Percentiles rank a stretch among this genome's conserved stretches.
Evolutionary conservation across 2,888 invertebrate genomes (phyloP).

Genomic region (Drosophila macrospina): DNA sequence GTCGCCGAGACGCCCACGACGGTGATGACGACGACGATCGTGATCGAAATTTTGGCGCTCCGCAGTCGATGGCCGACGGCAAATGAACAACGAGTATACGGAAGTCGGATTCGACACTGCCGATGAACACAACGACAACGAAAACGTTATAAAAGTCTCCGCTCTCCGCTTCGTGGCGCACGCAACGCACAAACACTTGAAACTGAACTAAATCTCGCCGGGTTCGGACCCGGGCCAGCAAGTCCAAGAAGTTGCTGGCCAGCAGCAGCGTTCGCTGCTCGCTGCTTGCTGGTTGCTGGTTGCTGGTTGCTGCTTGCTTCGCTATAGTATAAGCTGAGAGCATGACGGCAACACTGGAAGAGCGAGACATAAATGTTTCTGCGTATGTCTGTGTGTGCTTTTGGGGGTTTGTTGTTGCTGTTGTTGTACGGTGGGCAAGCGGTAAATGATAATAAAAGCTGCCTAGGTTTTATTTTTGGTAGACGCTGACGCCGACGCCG

Average conservation of each 20-base stretch:
- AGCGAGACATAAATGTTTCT: constrained; percentile 61
- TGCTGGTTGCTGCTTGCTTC: constrained; percentile 33
- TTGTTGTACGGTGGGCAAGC: constrained; percentile 66
- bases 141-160: constrained; percentile 61
- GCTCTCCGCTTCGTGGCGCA: constrained; percentile 81
- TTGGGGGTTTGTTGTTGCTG: constrained; percentile 49
- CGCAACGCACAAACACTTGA: constrained; percentile 85
- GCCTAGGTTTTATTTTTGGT: constrained; percentile 59
- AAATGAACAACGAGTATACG: constrained; percentile 66
- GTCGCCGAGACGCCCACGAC: constrained; percentile 63
- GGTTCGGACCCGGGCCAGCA: constrained; percentile 81
- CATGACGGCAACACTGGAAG: constrained; percentile 63
- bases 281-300: constrained; percentile 4
- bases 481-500: constrained; percentile 23
- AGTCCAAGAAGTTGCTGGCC: constrained; percentile 84
- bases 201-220: constrained; percentile 83
- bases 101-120: constrained; percentile 58
- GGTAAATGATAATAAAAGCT: constrained; percentile 82
- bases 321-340: constrained; percentile 53
- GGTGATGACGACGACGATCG: constrained; percentile 39
- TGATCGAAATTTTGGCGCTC: constrained; percentile 53
- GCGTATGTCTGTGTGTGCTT: constrained; percentile 16
- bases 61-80: constrained; percentile 60
- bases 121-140: constrained; percentile 33
- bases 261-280: constrained; percentile 57